phyloP scores from a whole-genome alignment of 2,797 vertebrate genomes.

The Molossus molossus region DNA sequence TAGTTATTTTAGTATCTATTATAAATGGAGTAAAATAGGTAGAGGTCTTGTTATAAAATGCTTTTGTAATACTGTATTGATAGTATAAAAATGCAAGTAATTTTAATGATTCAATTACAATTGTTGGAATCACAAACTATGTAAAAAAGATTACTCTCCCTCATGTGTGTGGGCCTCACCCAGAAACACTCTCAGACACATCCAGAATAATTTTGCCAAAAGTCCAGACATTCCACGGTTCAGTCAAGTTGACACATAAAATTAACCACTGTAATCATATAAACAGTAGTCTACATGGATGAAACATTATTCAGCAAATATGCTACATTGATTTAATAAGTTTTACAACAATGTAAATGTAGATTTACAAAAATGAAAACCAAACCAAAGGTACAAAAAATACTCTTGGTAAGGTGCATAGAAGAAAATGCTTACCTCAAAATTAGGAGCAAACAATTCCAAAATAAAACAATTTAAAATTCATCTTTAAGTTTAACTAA shows the following conservation, averaged over 20 bases:
- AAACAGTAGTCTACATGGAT: background rate
- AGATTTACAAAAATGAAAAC: slow-evolving; percentile 18
- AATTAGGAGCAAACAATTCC: slow-evolving; percentile 31
- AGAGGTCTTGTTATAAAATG: background rate
- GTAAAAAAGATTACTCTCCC: background rate
- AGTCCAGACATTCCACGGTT: background rate
- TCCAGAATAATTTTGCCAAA: background rate
- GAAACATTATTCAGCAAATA: background rate
- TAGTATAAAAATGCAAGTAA: background rate
- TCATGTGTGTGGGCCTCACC: background rate
- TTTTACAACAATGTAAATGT: background rate
- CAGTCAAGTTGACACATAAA: background rate
- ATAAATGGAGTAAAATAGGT: background rate
- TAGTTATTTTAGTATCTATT: slow-evolving; percentile 68
- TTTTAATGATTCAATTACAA: background rate
- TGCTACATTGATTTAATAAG: background rate
- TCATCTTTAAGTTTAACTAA: background rate
- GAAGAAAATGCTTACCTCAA: slow-evolving; percentile 25
- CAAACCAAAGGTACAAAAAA: background rate
- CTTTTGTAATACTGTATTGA: background rate
- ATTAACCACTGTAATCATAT: background rate
- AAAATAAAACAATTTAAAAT: slow-evolving; percentile 46
- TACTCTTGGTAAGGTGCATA: background rate
- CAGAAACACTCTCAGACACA: background rate
- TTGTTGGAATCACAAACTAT: background rate